A percentile compares a stretch with the other conserved stretches of the same genome.
Evolutionary conservation across 2,797 vertebrate genomes (phyloP).

Genomic region (Gobio occitaniae): DNA sequence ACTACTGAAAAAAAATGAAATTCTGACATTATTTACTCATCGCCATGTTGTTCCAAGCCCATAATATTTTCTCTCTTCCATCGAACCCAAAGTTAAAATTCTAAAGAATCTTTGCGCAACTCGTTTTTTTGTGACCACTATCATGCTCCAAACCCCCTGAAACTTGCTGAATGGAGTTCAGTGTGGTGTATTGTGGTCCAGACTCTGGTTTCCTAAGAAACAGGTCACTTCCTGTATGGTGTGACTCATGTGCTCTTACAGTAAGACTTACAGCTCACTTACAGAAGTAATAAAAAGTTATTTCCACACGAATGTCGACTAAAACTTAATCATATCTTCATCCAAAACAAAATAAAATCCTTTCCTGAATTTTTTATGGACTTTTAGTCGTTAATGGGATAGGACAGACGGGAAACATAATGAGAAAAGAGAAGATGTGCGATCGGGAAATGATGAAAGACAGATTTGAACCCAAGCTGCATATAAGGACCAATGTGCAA

Average conservation of each 20-base stretch:
- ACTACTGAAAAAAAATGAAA: neutral
- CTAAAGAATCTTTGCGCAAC: neutral
- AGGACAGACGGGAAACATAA: neutral
- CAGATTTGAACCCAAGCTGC: neutral
- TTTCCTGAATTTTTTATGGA: neutral
- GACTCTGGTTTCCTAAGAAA: constrained; percentile 12
- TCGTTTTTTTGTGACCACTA: neutral
- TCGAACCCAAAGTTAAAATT: neutral
- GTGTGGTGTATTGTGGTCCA: constrained; percentile 39
- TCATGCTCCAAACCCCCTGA: neutral
- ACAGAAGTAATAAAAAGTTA: constrained; percentile 29
- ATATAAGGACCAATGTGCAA: neutral
- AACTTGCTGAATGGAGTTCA: neutral
- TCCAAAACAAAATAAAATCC: neutral
- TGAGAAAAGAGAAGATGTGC: neutral
- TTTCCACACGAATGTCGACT: neutral
- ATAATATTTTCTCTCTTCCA: neutral
- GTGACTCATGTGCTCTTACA: constrained; percentile 35
- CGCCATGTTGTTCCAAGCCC: neutral
- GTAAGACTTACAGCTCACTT: constrained; percentile 15
- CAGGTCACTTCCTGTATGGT: constrained; percentile 18
- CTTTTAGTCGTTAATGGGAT: neutral
- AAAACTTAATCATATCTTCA: neutral
- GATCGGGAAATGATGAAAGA: constrained; percentile 11
- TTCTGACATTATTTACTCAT: neutral